Evolutionary conservation across 2,888 invertebrate species (phyloP), one percentile per base, ranked within the genome.

Genomic region (Parochlus steinenii): DNA sequence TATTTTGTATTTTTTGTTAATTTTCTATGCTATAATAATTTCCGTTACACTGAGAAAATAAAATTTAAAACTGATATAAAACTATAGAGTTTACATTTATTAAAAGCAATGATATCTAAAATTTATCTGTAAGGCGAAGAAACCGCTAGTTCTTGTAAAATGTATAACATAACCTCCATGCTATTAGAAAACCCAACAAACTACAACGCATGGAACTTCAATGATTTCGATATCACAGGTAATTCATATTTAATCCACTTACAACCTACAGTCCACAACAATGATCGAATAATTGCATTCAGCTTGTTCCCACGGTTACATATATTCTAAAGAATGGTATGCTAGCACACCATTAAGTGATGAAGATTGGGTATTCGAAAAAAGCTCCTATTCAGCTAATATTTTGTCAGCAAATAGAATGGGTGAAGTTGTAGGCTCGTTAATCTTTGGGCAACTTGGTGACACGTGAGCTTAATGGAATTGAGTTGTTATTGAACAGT

Each of bases 401-500:
- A 56, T 63, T 23, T 62, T 69, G 45, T 64, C 63, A 24, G 54
- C 62, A 43, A 54, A 57, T 39, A 61, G 63, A 44, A 52, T 65
- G 34, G 65, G 67, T 20, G 67, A 67, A 49, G 62, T 67, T 38
- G 44, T 65, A 33, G 69, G 69, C 31, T 63, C 66, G 22, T 58
- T 68, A 45, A 48, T 65, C 42, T 63, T 69, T 47, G 67, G 68
- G 41, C 64, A 66, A 49, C 49, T 68, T 43, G 67, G 67, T 37
- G 70, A 70, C 50, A 58, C 54, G 69, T 69, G 56, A 60, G 61
- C n/a, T n/a, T n/a, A n/a, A n/a, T n/a, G n/a, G n/a, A n/a, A n/a
- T n/a, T n/a, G n/a, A n/a, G n/a, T n/a, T n/a, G n/a, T n/a, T n/a
- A n/a, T n/a, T n/a, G n/a, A n/a, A n/a, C n/a, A n/a, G n/a, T n/a